Evolutionary conservation across 2,797 vertebrate genomes (phyloP), one percentile per base, ranked within the genome.

Genomic region (Argya squamiceps): DNA sequence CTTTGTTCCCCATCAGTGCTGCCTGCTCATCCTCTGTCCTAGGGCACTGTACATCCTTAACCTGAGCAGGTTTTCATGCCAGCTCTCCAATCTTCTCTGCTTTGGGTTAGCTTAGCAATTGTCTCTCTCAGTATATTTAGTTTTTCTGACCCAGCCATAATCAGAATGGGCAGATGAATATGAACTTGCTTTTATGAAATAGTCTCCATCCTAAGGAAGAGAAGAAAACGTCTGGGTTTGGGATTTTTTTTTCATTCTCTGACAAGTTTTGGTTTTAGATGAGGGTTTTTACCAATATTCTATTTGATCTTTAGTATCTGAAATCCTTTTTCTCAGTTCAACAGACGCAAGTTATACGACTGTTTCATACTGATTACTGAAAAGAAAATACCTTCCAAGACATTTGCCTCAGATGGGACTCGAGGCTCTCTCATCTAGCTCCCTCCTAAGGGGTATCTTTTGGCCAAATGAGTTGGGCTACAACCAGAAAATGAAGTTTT

Each of bases 31-130:
- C 53, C 52, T 83, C 52, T 83, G 71, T 87, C 77, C 39, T 47
- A 43, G 55, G 67, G 77, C 78, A 36, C 29, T 32, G 29, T 58
- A n/a, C 49, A 9, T 21, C 73, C 44, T 81, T 79, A 94, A 84
- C 70, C 85, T 79, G 92, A 97, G 95, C 95, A 97, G 97, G 93
- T 97, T 97, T 95, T 89, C 81, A 70, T 24, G 52, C 63, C 81
- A 87, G 23, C 80, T 95, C 92, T 91, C 76, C 68, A 50, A 22
- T 85, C 47, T 68, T 92, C 84, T 91, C 76, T 81, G 53, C 69
- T 96, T 89, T 94, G 47, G 84, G 79, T 81, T 86, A 75, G 36
- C 29, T 83, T 79, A 91, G 67, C 76, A 87, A 52, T 78, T 60
- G 34, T 26, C 53, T 79, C 43, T 78, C 59, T 87, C 46, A 27